Percentiles rank a stretch among this genome's conserved stretches.
phyloP scores from a whole-genome alignment of 2,113 vertebrate species.

The Haemorhous mexicanus region DNA sequence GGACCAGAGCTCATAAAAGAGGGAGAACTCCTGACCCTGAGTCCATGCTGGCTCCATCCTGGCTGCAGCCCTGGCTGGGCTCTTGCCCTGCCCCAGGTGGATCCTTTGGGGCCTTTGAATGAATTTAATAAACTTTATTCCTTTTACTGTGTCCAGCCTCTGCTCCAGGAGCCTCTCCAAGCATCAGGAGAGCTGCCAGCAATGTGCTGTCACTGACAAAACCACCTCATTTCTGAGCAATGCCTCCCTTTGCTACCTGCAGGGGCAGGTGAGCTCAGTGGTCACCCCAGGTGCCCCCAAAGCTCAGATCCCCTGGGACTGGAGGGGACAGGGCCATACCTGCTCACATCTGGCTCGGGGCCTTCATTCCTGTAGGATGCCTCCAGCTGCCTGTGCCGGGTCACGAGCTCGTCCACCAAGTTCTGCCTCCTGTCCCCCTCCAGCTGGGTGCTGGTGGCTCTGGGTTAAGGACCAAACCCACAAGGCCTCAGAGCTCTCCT shows the following conservation, averaged over 20 bases:
- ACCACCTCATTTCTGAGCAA: too few species aligned
- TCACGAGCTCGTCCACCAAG: slow-evolving; percentile 89
- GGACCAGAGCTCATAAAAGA: too few species aligned
- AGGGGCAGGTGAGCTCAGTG: not conserved
- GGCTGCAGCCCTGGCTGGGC: too few species aligned
- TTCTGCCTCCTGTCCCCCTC: slow-evolving; percentile 95
- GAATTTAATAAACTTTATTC: too few species aligned
- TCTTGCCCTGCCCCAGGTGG: too few species aligned
- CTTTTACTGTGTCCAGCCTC: too few species aligned
- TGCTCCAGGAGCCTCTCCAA: too few species aligned
- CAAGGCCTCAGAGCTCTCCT: not conserved
- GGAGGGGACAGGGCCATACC: slow-evolving; percentile 55
- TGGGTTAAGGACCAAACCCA: slow-evolving; percentile 71
- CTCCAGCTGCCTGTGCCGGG: slow-evolving; percentile 87
- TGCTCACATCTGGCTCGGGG: slow-evolving; percentile 76
- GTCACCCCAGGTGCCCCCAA: fast-evolving
- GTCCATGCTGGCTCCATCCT: too few species aligned
- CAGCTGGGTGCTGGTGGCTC: slow-evolving; percentile 83
- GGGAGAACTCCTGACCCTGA: too few species aligned
- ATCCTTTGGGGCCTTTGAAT: too few species aligned
- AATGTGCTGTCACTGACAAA: too few species aligned
- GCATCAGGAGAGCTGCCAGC: too few species aligned
- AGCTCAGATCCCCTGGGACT: not conserved
- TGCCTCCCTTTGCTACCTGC: not conserved
- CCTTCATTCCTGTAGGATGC: slow-evolving; percentile 85